These are phyloP conservation scores for Polylopha cassiicola DNA, from an alignment of 2,888 invertebrate genomes.

Conservation along the genomic window DNA sequence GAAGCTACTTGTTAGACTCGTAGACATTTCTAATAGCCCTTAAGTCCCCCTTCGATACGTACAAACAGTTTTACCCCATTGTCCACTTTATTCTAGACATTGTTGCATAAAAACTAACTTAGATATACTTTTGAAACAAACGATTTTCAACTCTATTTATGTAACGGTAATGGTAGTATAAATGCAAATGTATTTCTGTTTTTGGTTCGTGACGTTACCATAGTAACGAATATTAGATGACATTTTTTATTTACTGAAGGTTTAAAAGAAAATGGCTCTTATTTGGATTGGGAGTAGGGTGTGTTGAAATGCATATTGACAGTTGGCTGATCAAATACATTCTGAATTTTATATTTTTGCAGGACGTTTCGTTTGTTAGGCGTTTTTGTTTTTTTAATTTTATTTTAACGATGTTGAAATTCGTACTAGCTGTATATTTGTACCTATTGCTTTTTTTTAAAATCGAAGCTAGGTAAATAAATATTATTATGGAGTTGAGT, in stretches of 20 bases:
- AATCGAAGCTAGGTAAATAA: too few species aligned
- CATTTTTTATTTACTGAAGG: constrained; percentile 33
- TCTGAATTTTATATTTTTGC: constrained; percentile 15
- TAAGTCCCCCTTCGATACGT: constrained; percentile 59
- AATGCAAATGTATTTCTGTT: constrained; percentile 28
- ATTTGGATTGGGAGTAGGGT: constrained; percentile 13
- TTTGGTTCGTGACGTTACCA: constrained; percentile 61
- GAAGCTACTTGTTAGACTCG: constrained; percentile 48
- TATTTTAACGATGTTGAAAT: too few species aligned
- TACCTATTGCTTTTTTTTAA: too few species aligned
- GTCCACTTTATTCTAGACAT: constrained; percentile 58
- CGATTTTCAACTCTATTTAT: constrained; percentile 33
- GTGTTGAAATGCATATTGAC: constrained; percentile 9
- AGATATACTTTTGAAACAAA: constrained; percentile 20
- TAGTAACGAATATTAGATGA: constrained; percentile 49
- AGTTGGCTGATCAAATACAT: constrained; percentile 15
- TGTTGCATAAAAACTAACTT: constrained; percentile 46
- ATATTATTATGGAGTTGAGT: too few species aligned
- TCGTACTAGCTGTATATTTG: too few species aligned
- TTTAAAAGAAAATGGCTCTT: constrained; percentile 28
- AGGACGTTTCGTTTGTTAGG: constrained; percentile 4
- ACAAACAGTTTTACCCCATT: constrained; percentile 69
- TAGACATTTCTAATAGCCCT: constrained; percentile 71
- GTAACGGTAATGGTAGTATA: constrained; percentile 13
- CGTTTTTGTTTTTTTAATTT: too few species aligned